A percentile compares a stretch with the other conserved stretches of the same genome.
phyloP scores from a whole-genome alignment of 2,113 vertebrate genomes.

The Etheostoma cragini region DNA sequence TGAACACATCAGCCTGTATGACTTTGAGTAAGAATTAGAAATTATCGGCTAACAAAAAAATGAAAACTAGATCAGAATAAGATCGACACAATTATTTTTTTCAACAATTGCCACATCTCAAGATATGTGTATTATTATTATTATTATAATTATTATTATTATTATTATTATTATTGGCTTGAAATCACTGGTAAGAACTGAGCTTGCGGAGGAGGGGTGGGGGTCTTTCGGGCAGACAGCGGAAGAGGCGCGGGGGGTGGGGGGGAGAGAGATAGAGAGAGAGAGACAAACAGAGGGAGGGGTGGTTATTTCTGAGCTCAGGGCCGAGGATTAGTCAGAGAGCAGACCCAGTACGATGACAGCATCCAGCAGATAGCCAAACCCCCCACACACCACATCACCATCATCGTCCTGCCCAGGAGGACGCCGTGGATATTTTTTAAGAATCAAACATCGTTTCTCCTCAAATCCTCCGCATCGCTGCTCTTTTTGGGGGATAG shows the following conservation, averaged over 20 bases:
- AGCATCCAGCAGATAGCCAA: constrained; percentile 79
- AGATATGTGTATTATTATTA: neutral
- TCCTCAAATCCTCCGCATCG: constrained; percentile 18
- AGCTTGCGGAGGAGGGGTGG: constrained; percentile 65
- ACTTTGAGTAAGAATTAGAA: neutral
- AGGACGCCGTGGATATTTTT: constrained; percentile 55
- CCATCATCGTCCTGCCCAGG: constrained; percentile 64
- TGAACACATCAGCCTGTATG: neutral
- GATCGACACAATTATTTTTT: neutral
- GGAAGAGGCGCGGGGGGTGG: constrained; percentile 44
- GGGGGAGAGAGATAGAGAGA: constrained; percentile 17
- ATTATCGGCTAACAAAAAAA: neutral
- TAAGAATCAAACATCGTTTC: constrained; percentile 23
- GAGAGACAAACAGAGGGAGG: constrained; percentile 39
- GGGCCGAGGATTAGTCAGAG: constrained; percentile 79
- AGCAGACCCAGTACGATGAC: constrained; percentile 78
- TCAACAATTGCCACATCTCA: neutral
- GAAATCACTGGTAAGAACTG: constrained; percentile 17
- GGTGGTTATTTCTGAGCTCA: constrained; percentile 77
- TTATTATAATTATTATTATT: neutral
- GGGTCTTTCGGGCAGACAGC: constrained; percentile 60
- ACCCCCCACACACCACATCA: constrained; percentile 59
- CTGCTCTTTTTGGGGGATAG: constrained; percentile 26
- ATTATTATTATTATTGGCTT: constrained; percentile 1
- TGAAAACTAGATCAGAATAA: neutral